phyloP scores from a whole-genome alignment of 2,888 invertebrate species.

The Globia sparganii region DNA sequence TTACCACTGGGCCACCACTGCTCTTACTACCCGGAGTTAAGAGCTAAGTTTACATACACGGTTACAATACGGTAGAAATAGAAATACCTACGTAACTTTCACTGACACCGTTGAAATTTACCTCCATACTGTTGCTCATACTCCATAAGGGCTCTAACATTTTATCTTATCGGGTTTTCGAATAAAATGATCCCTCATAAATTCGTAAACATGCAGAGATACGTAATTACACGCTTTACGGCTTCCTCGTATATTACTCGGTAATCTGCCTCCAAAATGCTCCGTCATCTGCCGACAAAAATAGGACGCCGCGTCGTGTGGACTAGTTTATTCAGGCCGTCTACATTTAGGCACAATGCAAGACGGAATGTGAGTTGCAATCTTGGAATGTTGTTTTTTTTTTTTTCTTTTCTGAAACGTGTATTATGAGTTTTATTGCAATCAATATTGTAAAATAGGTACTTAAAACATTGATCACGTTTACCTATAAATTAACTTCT shows the following conservation, averaged over 20 bases:
- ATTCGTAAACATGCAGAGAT: slow-evolving; percentile 39
- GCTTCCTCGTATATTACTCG: slow-evolving; percentile 36
- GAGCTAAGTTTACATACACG: not conserved
- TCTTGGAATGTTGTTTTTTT: not conserved
- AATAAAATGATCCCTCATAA: slow-evolving; percentile 43
- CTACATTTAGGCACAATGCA: slow-evolving; percentile 43
- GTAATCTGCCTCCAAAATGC: slow-evolving; percentile 56
- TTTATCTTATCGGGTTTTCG: slow-evolving; percentile 49
- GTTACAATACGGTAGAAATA: not conserved
- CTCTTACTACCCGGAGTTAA: not conserved
- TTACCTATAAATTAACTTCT: not conserved
- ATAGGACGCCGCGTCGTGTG: slow-evolving; percentile 32
- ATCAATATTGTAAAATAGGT: not conserved
- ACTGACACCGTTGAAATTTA: not conserved
- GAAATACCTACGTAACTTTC: not conserved
- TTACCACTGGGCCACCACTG: not conserved
- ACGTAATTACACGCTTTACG: slow-evolving; percentile 45
- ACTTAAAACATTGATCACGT: not conserved
- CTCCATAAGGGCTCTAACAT: slow-evolving; percentile 4
- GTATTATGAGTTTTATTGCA: not conserved
- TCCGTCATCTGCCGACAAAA: slow-evolving; percentile 33
- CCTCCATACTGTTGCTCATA: not conserved
- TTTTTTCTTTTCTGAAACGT: slow-evolving; percentile 1
- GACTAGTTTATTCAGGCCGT: slow-evolving; percentile 30
- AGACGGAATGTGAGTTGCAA: slow-evolving; percentile 22